Percentiles rank a stretch among this genome's conserved stretches.
These are phyloP conservation scores for Lytechinus pictus DNA, from an alignment of 35 echinoderm and acorn worm species.

Conservation along the genomic window DNA sequence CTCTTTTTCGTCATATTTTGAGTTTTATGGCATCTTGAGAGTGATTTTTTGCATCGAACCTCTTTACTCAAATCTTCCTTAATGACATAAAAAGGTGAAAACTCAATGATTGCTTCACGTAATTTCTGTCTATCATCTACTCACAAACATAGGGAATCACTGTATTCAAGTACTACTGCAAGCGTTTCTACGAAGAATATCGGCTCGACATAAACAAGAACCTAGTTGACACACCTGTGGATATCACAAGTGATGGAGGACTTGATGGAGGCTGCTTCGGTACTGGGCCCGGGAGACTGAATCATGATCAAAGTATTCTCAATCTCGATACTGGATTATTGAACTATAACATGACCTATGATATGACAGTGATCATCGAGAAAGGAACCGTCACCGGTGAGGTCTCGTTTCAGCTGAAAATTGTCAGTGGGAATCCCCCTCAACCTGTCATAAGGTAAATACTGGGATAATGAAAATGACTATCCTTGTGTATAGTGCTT, in stretches of 20 bases:
- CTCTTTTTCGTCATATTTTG: no score
- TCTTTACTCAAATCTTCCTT: no score
- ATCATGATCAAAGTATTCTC: background rate
- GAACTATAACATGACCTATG: constrained; percentile 58
- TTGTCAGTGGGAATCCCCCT: constrained; percentile 50
- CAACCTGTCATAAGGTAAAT: constrained; percentile 57
- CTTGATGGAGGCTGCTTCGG: constrained; percentile 55
- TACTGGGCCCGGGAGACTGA: constrained; percentile 51
- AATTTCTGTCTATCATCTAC: background rate
- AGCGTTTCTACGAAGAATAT: constrained; percentile 64
- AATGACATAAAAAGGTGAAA: no score
- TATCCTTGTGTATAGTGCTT: no score
- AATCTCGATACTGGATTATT: constrained; percentile 5
- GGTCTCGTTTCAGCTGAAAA: constrained; percentile 30
- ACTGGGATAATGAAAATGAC: no score
- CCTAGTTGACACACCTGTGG: background rate
- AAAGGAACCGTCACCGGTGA: constrained; percentile 41
- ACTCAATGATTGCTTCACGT: no score
- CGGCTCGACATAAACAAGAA: constrained; percentile 45
- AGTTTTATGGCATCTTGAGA: no score
- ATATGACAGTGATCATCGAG: constrained; percentile 41
- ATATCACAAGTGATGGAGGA: background rate
- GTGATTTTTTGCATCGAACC: no score
- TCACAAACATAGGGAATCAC: constrained; percentile 51
- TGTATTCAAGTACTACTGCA: constrained; percentile 67